phyloP scores from a whole-genome alignment of 1,140 invertebrate genomes.

The Cyclina sinensis region DNA sequence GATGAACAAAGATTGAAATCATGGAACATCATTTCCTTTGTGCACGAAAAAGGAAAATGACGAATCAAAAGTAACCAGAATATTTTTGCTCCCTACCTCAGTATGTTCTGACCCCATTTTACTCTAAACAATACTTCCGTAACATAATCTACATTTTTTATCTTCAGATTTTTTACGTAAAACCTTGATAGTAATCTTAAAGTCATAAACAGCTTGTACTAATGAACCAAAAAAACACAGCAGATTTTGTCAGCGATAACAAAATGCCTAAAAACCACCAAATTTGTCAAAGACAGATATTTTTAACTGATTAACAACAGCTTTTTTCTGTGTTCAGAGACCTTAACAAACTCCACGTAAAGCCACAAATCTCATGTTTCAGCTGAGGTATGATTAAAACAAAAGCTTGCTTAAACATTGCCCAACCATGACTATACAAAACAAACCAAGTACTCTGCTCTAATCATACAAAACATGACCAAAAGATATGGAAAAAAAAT shows the following conservation, averaged over 20 bases:
- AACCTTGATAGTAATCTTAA: conserved; percentile 11
- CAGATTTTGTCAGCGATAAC: background rate
- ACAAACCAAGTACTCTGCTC: conserved; percentile 27
- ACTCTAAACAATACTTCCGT: background rate
- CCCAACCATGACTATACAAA: conserved; percentile 21
- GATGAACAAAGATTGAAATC: background rate
- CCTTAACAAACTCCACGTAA: conserved; percentile 2
- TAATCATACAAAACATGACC: too few relatives aligned
- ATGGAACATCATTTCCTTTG: background rate
- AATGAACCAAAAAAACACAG: conserved; percentile 27
- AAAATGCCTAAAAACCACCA: conserved; percentile 53
- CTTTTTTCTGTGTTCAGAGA: conserved; percentile 14
- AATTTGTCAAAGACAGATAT: conserved; percentile 52
- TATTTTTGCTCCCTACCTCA: background rate
- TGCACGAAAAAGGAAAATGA: background rate
- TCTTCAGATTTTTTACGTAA: conserved; percentile 5
- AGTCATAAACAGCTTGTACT: background rate
- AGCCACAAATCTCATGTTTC: conserved; percentile 23
- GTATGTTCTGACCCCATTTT: background rate
- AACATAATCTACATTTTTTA: background rate
- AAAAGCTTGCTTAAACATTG: background rate
- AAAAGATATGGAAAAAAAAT: too few relatives aligned
- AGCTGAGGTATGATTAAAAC: conserved; percentile 20
- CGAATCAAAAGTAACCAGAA: background rate
- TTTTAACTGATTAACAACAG: conserved; percentile 18